Evolutionary conservation across 1,140 invertebrate genomes (phyloP).

Genomic region (Brachystomella parvula): DNA sequence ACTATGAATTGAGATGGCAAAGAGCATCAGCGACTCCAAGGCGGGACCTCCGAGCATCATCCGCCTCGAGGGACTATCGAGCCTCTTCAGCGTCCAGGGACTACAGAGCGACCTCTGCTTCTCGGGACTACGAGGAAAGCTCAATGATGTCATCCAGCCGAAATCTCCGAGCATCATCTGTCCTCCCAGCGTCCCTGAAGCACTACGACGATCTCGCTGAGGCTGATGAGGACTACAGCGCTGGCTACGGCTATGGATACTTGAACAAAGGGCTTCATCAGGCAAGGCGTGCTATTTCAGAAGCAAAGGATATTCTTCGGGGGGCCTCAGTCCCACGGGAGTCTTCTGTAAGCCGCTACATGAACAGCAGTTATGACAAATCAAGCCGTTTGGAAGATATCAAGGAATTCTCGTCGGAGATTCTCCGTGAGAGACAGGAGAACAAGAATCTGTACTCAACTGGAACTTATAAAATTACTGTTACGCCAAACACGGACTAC

Average conservation of each 20-base stretch:
- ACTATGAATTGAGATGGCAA: slow-evolving; percentile 1
- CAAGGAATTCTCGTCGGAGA: neutral
- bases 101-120: neutral
- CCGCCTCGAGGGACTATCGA: neutral
- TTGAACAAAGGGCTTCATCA: slow-evolving; percentile 4
- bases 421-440: neutral
- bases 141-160: neutral
- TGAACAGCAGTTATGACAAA: neutral
- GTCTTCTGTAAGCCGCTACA: neutral
- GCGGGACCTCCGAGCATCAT: neutral
- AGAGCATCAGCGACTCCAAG: neutral
- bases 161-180: neutral
- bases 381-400: neutral
- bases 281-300: neutral
- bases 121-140: neutral
- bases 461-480: slow-evolving; percentile 1
- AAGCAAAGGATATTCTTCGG: neutral
- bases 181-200: neutral
- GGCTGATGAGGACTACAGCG: slow-evolving; percentile 3
- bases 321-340: neutral
- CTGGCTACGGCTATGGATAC: neutral
- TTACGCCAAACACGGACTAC: neutral
- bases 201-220: slow-evolving; percentile 1
- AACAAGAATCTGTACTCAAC: neutral
- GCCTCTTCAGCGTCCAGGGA: neutral